These are phyloP conservation scores for Aporrectodea caliginosa DNA, from an alignment of 1,140 invertebrate species.

Conservation along the genomic window DNA sequence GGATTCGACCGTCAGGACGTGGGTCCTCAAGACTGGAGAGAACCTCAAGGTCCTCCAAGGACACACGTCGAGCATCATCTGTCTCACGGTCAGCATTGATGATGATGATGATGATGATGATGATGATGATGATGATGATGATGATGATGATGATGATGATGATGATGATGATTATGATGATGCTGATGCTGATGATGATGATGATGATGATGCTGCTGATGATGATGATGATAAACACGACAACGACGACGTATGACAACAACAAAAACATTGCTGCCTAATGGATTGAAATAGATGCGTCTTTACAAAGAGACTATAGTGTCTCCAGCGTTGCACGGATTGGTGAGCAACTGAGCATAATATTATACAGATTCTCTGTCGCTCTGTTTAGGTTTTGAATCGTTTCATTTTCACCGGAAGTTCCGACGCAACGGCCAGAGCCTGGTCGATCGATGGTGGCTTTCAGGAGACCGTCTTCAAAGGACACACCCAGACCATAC, in stretches of 20 bases:
- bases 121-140: neutral
- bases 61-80: slow-evolving; percentile 58
- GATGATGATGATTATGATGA: neutral
- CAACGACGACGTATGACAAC: no score
- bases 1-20: slow-evolving; percentile 57
- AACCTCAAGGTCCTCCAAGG: slow-evolving; percentile 55
- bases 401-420: slow-evolving; percentile 60
- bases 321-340: no score
- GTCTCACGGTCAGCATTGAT: slow-evolving; percentile 51
- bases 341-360: no score
- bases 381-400: slow-evolving; percentile 54
- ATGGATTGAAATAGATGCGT: no score
- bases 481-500: slow-evolving; percentile 58
- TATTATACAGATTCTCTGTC: no score
- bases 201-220: no score
- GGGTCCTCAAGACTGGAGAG: slow-evolving; percentile 58
- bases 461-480: slow-evolving; percentile 59
- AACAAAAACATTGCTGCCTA: no score
- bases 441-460: slow-evolving; percentile 61
- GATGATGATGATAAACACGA: no score
- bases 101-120: neutral
- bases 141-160: neutral
- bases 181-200: no score
- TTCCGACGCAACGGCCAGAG: slow-evolving; percentile 59
- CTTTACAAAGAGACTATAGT: no score